Evolutionary conservation across 2,888 invertebrate species (phyloP), one percentile per base, ranked within the genome.

Genomic region (Acanthosepion lycidas): DNA sequence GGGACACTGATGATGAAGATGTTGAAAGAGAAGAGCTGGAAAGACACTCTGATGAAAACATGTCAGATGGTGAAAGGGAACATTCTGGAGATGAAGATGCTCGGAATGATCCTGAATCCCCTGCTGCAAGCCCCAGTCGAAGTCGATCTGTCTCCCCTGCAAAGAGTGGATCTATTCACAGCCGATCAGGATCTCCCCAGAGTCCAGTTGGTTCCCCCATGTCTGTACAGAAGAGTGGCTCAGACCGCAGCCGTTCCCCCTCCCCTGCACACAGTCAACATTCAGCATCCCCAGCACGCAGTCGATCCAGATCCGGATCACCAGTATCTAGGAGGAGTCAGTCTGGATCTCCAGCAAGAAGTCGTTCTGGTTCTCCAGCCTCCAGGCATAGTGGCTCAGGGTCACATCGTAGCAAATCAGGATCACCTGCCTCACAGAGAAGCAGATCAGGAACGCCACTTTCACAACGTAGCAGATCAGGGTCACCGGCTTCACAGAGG

Each of bases 1-100:
- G 94, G 20, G 96, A 96, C 6, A 95, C 95, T 53, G 95, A 95
- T 55, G 96, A 96, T 92, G 95, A 96, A 49, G 95, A 96, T 2
- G 59, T 94, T 55, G 91, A 94, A 94, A 91, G 91, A 33, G 91
- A 94, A 64, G 94, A 94, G 53, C 18, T 91, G 42, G 94, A 94
- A 91, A 91, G 91, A 91, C 48, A 94, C 53, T 91, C 91, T 8
- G 94, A 78, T 23, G 94, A 94, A 53, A 94, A 91, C 28, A 33
- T 91, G 20, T 94, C 94, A n/a, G 94, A 78, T 49, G 94, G 53
- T 51, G 53, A 94, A 48, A 91, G 78, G 18, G 49, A 94, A 53
- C n/a, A 91, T 94, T 28, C 48, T 18, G 78, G 33, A 8, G 91
- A 94, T 15, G n/a, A 51, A 5, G 94, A 94, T 48, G 92, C 91